These are phyloP conservation scores for Eucidaris tribuloides DNA, from an alignment of 35 echinoderm and acorn worm species.

Conservation along the genomic window DNA sequence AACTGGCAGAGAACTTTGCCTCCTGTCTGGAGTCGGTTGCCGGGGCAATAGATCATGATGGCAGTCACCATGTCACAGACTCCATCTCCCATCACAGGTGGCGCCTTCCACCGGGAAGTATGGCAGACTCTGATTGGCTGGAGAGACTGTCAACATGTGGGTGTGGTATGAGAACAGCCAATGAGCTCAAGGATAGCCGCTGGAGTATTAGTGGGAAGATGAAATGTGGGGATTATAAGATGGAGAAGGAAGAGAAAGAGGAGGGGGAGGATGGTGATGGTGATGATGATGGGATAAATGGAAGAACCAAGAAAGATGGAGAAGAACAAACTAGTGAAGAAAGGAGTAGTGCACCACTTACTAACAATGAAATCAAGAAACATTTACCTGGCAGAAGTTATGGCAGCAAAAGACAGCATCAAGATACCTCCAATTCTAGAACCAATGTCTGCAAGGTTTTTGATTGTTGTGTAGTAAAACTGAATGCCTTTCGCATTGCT, in stretches of 20 bases:
- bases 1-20: constrained; percentile 23
- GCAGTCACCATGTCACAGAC: constrained; percentile 29
- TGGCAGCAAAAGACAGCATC: background rate
- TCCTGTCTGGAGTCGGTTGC: constrained; percentile 20
- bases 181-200: background rate
- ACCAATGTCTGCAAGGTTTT: background rate
- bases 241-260: background rate
- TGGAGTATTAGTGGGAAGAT: background rate
- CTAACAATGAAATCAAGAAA: background rate
- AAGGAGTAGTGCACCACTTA: background rate
- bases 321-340: background rate
- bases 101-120: background rate
- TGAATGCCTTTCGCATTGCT: constrained; percentile 50
- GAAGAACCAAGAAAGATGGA: background rate
- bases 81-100: constrained; percentile 4
- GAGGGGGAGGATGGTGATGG: background rate
- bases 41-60: constrained; percentile 1
- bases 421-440: background rate
- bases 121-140: constrained; percentile 32
- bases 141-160: background rate
- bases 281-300: background rate
- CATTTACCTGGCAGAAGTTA: background rate
- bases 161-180: constrained; percentile 43
- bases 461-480: constrained; percentile 28
- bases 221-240: background rate